These are phyloP conservation scores for Petrocephalus sullivani DNA, from an alignment of 2,797 vertebrate genomes.

Conservation along the genomic window DNA sequence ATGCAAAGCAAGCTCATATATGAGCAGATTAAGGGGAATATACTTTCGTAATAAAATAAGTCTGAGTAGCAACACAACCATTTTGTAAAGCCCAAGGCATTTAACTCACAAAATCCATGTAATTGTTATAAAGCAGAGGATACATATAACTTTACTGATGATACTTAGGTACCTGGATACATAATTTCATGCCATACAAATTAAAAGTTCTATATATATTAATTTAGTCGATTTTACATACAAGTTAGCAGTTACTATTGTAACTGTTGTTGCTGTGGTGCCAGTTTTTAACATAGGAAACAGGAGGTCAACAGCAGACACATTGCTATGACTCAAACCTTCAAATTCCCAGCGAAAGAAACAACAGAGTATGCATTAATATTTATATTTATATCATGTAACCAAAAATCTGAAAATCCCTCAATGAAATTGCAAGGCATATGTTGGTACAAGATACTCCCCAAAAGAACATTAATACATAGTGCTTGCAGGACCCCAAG, in stretches of 20 bases:
- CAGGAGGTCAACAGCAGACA: neutral
- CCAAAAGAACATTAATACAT: neutral
- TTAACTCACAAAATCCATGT: neutral
- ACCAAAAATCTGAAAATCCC: neutral
- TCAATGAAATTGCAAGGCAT: neutral
- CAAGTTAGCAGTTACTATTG: neutral
- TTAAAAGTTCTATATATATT: neutral
- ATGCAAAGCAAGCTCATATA: neutral
- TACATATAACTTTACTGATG: neutral
- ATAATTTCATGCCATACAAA: neutral
- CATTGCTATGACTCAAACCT: neutral
- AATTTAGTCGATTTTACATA: neutral
- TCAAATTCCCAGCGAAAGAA: neutral
- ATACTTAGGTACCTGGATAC: neutral
- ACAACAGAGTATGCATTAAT: neutral
- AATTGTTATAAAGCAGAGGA: neutral
- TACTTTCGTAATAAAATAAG: neutral
- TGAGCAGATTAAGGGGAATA: neutral
- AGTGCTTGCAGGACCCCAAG: neutral
- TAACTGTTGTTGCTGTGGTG: neutral
- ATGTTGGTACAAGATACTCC: neutral
- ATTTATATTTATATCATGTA: neutral
- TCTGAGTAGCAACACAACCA: neutral
- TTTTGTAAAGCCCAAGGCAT: neutral
- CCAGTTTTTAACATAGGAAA: neutral